A percentile compares a stretch with the other conserved stretches of the same genome.
Evolutionary conservation across 1,140 invertebrate species (phyloP).

Genomic region (Tetramorium simillimum): DNA sequence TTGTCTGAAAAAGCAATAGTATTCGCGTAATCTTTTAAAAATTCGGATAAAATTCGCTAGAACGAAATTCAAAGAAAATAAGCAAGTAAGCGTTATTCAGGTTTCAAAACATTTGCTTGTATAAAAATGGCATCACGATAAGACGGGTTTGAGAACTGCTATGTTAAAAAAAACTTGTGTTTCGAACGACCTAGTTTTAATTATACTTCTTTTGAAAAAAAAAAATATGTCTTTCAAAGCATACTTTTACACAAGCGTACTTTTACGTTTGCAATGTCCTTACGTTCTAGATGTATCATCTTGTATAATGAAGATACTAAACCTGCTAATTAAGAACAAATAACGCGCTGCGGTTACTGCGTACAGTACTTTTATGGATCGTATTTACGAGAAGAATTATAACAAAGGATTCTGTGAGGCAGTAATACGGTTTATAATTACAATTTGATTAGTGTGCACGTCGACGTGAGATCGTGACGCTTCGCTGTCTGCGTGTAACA

Average conservation of each 20-base stretch:
- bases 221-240: neutral
- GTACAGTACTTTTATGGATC: neutral
- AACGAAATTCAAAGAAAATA: neutral
- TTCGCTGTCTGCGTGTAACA: conserved; percentile 5
- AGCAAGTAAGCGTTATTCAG: neutral
- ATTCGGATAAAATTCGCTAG: neutral
- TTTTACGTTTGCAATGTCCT: neutral
- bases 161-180: neutral
- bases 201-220: neutral
- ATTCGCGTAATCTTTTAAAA: neutral
- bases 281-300: neutral
- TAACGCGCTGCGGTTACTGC: neutral
- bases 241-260: neutral
- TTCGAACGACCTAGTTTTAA: conserved; percentile 12
- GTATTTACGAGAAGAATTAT: neutral
- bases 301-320: neutral
- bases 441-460: neutral
- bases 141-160: neutral
- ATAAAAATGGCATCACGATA: neutral
- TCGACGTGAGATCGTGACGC: neutral
- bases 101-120: neutral
- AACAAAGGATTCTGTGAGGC: neutral
- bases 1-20: neutral
- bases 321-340: conserved; percentile 8
- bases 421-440: conserved; percentile 1